Percentiles rank a stretch among this genome's conserved stretches.
phyloP scores from a whole-genome alignment of 2,888 invertebrate species.

The Pollenia griseotomentosa region DNA sequence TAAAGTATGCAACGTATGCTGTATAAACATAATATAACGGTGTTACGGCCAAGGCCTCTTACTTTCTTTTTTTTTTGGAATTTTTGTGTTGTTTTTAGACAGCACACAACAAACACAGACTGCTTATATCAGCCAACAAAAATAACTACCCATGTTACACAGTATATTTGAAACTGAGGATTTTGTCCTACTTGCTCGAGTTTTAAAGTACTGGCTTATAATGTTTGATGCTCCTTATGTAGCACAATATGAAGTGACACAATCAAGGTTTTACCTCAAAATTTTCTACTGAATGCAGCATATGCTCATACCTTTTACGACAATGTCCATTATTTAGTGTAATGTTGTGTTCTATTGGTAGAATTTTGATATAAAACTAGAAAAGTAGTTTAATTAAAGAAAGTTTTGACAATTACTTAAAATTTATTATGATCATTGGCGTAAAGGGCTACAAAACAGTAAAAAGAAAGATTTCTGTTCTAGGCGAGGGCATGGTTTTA shows the following conservation, averaged over 20 bases:
- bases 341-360: not conserved
- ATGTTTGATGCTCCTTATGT: conserved; percentile 10
- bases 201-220: not conserved
- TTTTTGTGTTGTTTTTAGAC: not conserved
- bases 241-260: conserved; percentile 9
- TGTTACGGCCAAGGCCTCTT: conserved; percentile 13
- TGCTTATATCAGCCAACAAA: conserved; percentile 35
- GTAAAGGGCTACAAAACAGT: too few relatives aligned
- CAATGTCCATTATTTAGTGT: not conserved
- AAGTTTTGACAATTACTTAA: not conserved
- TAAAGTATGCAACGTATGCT: conserved; percentile 52
- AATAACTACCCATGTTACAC: not conserved
- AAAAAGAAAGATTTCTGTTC: too few relatives aligned
- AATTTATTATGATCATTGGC: too few relatives aligned
- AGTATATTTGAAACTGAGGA: not conserved
- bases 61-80: not conserved
- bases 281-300: not conserved
- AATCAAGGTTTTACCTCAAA: conserved; percentile 20
- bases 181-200: not conserved
- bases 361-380: not conserved
- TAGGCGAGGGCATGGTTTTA: too few relatives aligned
- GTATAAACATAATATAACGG: conserved; percentile 19
- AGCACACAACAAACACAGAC: not conserved
- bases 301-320: not conserved
- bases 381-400: not conserved